Percentiles rank a stretch among this genome's conserved stretches.
Evolutionary conservation across 2,113 vertebrate species (phyloP).

Genomic region (Mesocricetus auratus): DNA sequence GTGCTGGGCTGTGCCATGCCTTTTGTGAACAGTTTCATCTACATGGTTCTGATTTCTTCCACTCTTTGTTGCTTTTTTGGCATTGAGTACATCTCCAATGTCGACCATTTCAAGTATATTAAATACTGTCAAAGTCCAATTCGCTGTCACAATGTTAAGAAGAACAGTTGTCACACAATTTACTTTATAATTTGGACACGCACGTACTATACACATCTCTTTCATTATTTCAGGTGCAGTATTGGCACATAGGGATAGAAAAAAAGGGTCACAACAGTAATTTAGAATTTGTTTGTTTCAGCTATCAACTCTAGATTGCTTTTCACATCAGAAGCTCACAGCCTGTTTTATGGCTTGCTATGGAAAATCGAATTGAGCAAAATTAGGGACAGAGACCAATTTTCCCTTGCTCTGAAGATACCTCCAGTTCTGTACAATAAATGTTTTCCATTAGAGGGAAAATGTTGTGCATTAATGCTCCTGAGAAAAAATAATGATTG

Average conservation of each 20-base stretch:
- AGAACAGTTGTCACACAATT: neutral
- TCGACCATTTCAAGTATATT: neutral
- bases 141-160: neutral
- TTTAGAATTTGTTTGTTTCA: neutral
- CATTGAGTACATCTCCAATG: neutral
- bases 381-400: slow-evolving; percentile 64
- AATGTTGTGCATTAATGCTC: slow-evolving; percentile 60
- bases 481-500: slow-evolving; percentile 65
- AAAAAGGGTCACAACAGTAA: neutral
- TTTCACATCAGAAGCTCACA: slow-evolving; percentile 44
- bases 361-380: slow-evolving; percentile 66
- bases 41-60: neutral
- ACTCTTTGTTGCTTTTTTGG: neutral
- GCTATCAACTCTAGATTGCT: neutral
- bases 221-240: neutral
- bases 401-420: slow-evolving; percentile 71
- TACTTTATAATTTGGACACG: neutral
- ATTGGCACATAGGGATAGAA: neutral
- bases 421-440: slow-evolving; percentile 49
- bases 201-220: no score
- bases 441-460: slow-evolving; percentile 72
- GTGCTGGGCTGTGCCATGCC: rapidly evolving
- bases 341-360: slow-evolving; percentile 63
- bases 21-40: neutral
- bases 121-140: neutral